Evolutionary conservation across 2,113 vertebrate genomes (phyloP), one percentile per base, ranked within the genome.

Genomic region (Chinchilla lanigera): DNA sequence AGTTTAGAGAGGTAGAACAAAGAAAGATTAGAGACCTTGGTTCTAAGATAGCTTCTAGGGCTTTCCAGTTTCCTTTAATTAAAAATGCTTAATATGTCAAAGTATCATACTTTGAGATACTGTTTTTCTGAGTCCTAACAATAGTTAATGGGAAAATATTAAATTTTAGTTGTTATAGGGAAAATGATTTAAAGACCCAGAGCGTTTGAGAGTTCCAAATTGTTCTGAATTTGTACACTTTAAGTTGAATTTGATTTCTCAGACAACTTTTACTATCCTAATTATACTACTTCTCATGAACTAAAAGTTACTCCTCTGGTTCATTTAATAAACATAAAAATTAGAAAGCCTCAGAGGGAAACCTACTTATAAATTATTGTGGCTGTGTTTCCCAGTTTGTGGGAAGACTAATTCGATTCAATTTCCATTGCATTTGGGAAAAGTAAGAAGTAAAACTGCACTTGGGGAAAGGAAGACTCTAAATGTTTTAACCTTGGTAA

Each of bases 261-360:
- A 92, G 84, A 58, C 12, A 95, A 61, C 75, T 90, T 95, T 77
- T 89, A 77, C 28, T 52, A 65, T 89, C 73, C 95, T 89, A 96
- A 90, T 95, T 82, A 19, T 58, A 7, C 47, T 95, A 96, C 73
- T 90, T 95, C 41, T 97, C 54, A 80, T 87, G 63, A 96, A 73
- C 11, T 91, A 84, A 97, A 97, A 86, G 75, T 90, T 86, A 73
- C 67, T 83, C 52, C n/a, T 73, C 73, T 97, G 30, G 41, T 56
- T 95, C 86, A 95, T 69, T 97, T 97, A 96, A 96, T 93, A 95
- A 94, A 73, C 71, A 20, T 92, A 93, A 94, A 89, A 93, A 77
- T 77, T 86, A 50, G 35, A 96, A 94, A 91, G 80, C 54, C 78
- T 94, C 35, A 44, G 90, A 87, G 86, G 38, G 85, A 94, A 92